Evolutionary conservation across 1,140 invertebrate genomes (phyloP), one percentile per base, ranked within the genome.

Genomic region (Gonatopus flavifemur): DNA sequence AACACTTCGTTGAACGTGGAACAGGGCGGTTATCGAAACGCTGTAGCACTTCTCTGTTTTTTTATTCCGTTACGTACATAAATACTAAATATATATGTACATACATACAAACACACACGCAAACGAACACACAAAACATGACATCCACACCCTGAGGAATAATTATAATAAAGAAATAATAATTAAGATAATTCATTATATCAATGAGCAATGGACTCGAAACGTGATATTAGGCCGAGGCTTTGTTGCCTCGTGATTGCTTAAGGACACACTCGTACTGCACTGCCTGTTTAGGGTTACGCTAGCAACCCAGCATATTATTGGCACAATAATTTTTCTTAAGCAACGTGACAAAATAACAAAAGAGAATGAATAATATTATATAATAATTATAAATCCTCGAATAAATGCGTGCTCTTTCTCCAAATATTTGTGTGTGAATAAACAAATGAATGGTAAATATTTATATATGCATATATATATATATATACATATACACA

Each of bases 231-330:
- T 78, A 77, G 76, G 74, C 75, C 74, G 72, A 74, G 76, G 76
- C 72, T 77, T n/a, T n/a, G n/a, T n/a, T 77, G 75, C 76, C 76
- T 78, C 73, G 70, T 77, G 69, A 75, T 78, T 75, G 76, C 71
- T 78, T 77, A 76, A 77, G 72, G 66, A 77, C 72, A 72, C 74
- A 76, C 74, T 76, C 65, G 64, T 77, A 77, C 63, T 77, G 76
- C 76, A 78, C 76, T 78, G 76, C 76, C 76, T 77, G 69, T 77
- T 77, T 77, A 78, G 76, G 74, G 76, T 77, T 75, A 75, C 68
- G 62, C 70, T 77, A 77, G 71, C 56, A 58, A 75, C 75, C 76
- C 75, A 74, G 74, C 69, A 69, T 78, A 77, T 76, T 78, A 78
- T 76, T 70, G 74, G 74, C 76, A 77, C 75, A 77, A 78, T 78